phyloP scores from a whole-genome alignment of 2,113 vertebrate species.

The Clinocottus analis region DNA sequence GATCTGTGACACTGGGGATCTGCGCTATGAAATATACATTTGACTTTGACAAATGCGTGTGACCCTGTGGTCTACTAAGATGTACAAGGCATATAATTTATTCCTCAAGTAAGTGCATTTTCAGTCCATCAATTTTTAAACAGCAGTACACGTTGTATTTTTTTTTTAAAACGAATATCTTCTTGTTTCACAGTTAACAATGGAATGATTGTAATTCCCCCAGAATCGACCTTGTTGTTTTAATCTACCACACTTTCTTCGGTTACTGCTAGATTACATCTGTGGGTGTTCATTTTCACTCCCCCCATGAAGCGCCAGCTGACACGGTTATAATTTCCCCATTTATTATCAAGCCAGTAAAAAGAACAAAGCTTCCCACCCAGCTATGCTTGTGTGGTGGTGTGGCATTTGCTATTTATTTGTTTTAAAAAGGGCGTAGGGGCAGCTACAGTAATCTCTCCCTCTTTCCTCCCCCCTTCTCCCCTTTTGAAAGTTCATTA shows the following conservation, averaged over 20 bases:
- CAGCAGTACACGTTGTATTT: not conserved
- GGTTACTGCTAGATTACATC: constrained; percentile 10
- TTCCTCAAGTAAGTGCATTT: not conserved
- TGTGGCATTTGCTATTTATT: constrained; percentile 68
- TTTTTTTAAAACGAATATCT: not conserved
- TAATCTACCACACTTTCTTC: not conserved
- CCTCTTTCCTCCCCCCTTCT: not conserved
- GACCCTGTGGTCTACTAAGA: constrained; percentile 33
- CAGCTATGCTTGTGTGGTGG: constrained; percentile 37
- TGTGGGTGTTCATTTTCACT: constrained; percentile 36
- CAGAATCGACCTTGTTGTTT: not conserved
- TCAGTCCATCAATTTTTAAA: not conserved
- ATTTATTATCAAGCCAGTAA: constrained; percentile 56
- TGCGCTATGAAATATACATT: constrained; percentile 49
- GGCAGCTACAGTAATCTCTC: constrained; percentile 39
- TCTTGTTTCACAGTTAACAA: not conserved
- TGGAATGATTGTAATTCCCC: not conserved
- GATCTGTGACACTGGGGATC: constrained; percentile 24
- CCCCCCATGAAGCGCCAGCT: constrained; percentile 4
- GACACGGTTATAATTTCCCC: constrained; percentile 52
- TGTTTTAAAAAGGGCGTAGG: constrained; percentile 64
- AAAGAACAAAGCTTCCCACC: constrained; percentile 65
- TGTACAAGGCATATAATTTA: not conserved
- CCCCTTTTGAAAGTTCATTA: constrained; percentile 54
- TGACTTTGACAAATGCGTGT: constrained; percentile 21